Percentiles rank a stretch among this genome's conserved stretches.
These are phyloP conservation scores for Limosa lapponica DNA, from an alignment of 2,797 vertebrate species.

Conservation along the genomic window DNA sequence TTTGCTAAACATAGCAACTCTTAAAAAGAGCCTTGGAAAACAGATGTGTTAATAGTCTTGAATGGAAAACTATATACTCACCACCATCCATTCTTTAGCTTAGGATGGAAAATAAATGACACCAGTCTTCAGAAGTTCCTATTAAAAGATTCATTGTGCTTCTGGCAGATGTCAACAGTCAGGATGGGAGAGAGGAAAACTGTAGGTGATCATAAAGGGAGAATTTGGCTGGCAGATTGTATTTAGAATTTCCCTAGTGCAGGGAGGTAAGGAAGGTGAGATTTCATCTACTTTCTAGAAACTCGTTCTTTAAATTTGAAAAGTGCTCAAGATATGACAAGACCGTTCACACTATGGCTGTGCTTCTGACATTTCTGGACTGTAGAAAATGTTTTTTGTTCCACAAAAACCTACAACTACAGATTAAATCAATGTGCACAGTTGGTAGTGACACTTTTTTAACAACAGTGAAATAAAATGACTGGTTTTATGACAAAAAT, in stretches of 20 bases:
- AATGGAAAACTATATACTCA: not conserved
- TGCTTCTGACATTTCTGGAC: not conserved
- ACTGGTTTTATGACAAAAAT: conserved; percentile 59
- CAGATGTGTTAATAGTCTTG: conserved; percentile 24
- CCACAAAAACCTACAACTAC: conserved; percentile 16
- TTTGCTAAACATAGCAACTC: not conserved
- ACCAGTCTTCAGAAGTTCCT: conserved; percentile 1
- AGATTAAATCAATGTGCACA: conserved; percentile 26
- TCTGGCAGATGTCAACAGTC: not conserved
- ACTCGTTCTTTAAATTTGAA: not conserved
- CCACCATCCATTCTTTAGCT: not conserved
- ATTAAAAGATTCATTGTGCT: conserved; percentile 43
- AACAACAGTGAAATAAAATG: conserved; percentile 65
- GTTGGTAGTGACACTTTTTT: conserved; percentile 52
- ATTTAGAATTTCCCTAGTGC: not conserved
- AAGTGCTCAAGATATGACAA: not conserved
- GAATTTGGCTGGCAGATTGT: not conserved
- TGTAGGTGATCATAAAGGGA: not conserved
- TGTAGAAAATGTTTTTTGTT: conserved; percentile 4
- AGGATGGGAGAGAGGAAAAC: not conserved
- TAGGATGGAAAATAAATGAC: conserved; percentile 12
- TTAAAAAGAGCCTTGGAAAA: conserved; percentile 32
- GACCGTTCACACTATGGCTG: not conserved
- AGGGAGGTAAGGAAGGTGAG: not conserved
- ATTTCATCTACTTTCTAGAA: not conserved